Evolutionary conservation across 2,113 vertebrate genomes (phyloP).

Genomic region (Eulemur rufifrons): DNA sequence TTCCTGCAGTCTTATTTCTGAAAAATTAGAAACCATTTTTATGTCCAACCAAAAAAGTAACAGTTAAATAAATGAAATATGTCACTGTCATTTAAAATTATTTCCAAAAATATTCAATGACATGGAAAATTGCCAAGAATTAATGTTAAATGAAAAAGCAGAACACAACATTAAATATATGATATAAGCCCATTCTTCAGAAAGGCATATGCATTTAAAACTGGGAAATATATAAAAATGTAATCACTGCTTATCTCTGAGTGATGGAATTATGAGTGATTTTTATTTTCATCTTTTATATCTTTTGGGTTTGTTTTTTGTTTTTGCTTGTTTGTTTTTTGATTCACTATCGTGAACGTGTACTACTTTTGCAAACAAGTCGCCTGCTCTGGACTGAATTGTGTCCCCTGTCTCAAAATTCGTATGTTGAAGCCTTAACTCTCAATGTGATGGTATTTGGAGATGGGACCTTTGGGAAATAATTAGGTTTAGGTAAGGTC

Average conservation of each 20-base stretch:
- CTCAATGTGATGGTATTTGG: not conserved
- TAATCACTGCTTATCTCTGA: not conserved
- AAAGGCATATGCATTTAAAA: not conserved
- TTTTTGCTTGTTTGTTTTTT: not conserved
- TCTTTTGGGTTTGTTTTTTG: too few relatives aligned
- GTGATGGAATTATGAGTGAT: not conserved
- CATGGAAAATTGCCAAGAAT: not conserved
- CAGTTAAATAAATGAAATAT: not conserved
- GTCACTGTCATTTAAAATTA: not conserved
- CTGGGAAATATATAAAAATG: not conserved
- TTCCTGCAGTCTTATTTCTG: not conserved
- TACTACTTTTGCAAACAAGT: not conserved
- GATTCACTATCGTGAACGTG: not conserved
- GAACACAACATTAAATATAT: not conserved
- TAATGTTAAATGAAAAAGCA: not conserved
- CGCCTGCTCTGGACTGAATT: not conserved
- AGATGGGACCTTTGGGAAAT: not conserved
- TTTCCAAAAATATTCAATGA: not conserved
- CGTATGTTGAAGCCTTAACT: not conserved
- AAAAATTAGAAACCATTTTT: slow-evolving; percentile 32
- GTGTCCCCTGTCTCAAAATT: not conserved
- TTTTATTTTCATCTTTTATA: slow-evolving; percentile 17
- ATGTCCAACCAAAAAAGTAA: not conserved
- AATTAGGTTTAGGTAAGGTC: not conserved
- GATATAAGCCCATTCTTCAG: not conserved